Evolutionary conservation across 1,140 invertebrate species (phyloP).

Genomic region (Carposina sasakii): DNA sequence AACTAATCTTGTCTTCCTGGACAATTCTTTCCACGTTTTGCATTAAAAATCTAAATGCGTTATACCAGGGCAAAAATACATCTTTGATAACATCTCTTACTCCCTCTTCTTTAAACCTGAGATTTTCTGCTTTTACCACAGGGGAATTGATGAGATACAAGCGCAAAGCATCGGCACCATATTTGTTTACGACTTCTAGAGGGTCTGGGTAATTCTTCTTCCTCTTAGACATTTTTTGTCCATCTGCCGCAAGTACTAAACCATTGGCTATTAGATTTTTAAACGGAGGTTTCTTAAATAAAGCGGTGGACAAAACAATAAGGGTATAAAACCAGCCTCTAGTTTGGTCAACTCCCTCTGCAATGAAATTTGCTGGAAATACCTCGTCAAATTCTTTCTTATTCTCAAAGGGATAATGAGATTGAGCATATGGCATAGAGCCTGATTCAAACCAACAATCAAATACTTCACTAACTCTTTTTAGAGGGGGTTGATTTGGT

Average conservation of each 20-base stretch:
- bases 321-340: slow-evolving; percentile 99
- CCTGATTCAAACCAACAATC: slow-evolving; percentile 99
- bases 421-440: slow-evolving; percentile 98
- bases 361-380: slow-evolving; percentile 99
- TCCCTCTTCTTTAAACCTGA: slow-evolving; percentile 97
- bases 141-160: slow-evolving; percentile 99
- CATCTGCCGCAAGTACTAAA: slow-evolving; percentile 94
- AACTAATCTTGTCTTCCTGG: slow-evolving; percentile 78
- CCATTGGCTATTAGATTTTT: slow-evolving; percentile 98
- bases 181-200: slow-evolving; percentile 91
- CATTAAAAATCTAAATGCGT: slow-evolving; percentile 96
- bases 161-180: slow-evolving; percentile 96
- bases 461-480: slow-evolving; percentile 95
- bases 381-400: slow-evolving; percentile 92
- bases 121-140: slow-evolving; percentile 96
- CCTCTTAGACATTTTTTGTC: slow-evolving; percentile 99
- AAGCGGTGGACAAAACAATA: slow-evolving; percentile 94
- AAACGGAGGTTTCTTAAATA: slow-evolving; percentile 98
- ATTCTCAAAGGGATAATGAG: slow-evolving; percentile 97
- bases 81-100: slow-evolving; percentile 97
- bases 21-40: slow-evolving; percentile 92
- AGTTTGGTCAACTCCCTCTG: slow-evolving; percentile 99
- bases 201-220: slow-evolving; percentile 99
- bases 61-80: slow-evolving; percentile 99
- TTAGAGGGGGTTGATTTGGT: slow-evolving; percentile 86